Percentiles rank a stretch among this genome's conserved stretches.
phyloP scores from a whole-genome alignment of 2,797 vertebrate species.

The Perodicticus potto region DNA sequence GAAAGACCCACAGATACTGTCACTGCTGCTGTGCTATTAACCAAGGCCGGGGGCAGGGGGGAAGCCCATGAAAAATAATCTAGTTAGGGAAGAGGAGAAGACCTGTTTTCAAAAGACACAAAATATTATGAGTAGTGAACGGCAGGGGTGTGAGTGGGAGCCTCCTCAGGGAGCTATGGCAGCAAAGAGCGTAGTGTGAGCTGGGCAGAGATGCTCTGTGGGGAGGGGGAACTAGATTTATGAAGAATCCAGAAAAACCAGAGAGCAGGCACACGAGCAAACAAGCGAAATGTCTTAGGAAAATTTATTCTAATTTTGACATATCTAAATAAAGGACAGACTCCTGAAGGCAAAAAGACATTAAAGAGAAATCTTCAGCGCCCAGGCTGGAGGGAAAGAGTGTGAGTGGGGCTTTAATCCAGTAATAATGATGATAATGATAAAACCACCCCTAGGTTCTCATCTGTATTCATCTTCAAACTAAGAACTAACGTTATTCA shows the following conservation, averaged over 20 bases:
- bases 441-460: fast-evolving
- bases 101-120: neutral
- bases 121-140: fast-evolving
- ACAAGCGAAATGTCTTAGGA: neutral
- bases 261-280: neutral
- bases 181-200: neutral
- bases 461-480: neutral
- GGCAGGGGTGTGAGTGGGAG: too few relatives aligned
- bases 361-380: fast-evolving
- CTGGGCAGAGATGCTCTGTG: neutral
- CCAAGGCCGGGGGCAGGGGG: neutral
- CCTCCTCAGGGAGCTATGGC: fast-evolving
- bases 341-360: neutral
- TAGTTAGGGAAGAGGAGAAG: fast-evolving
- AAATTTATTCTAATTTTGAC: neutral
- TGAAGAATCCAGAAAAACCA: neutral
- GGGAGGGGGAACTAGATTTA: neutral
- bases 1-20: fast-evolving
- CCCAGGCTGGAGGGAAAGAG: fast-evolving
- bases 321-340: fast-evolving
- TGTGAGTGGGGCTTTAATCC: fast-evolving
- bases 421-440: fast-evolving
- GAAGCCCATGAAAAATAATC: fast-evolving
- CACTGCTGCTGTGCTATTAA: fast-evolving
- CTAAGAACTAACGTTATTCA: fast-evolving